Conservation (phyloP, 2,888 invertebrate species). For the Sarcophaga carnaria region DNA sequence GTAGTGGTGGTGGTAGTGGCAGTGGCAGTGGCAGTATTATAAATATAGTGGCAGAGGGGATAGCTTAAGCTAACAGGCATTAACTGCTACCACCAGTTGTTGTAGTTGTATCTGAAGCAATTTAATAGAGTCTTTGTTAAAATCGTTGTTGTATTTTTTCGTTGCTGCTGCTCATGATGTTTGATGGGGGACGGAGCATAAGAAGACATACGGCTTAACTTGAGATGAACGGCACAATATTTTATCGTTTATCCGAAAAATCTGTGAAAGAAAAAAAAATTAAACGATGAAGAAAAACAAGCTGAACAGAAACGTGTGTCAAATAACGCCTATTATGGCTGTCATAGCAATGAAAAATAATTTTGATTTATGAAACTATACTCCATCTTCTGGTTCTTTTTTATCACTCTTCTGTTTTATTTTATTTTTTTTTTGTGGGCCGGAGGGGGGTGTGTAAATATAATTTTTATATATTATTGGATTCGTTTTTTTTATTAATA, state of each 20-base stretch:
- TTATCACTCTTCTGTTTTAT: not conserved
- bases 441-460: not conserved
- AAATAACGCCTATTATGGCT: slow-evolving; percentile 75
- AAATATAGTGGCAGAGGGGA: no score
- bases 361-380: slow-evolving; percentile 79
- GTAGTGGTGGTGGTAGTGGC: not conserved
- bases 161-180: slow-evolving; percentile 16
- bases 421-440: not conserved
- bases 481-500: slow-evolving; percentile 3
- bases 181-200: slow-evolving; percentile 34
- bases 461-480: slow-evolving; percentile 42
- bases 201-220: slow-evolving; percentile 56
- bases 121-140: not conserved
- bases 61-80: not conserved
- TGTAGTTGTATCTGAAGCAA: not conserved
- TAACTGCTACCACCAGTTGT: not conserved
- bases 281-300: slow-evolving; percentile 31
- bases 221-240: slow-evolving; percentile 36
- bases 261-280: slow-evolving; percentile 14
- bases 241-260: slow-evolving; percentile 20
- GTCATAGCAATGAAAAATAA: slow-evolving; percentile 77
- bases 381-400: slow-evolving; percentile 2
- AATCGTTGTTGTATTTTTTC: not conserved
- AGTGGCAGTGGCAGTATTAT: not conserved
- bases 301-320: slow-evolving; percentile 72